Evolutionary conservation across 2,888 invertebrate species (phyloP).

Genomic region (Pycnomerus fuliginosus): DNA sequence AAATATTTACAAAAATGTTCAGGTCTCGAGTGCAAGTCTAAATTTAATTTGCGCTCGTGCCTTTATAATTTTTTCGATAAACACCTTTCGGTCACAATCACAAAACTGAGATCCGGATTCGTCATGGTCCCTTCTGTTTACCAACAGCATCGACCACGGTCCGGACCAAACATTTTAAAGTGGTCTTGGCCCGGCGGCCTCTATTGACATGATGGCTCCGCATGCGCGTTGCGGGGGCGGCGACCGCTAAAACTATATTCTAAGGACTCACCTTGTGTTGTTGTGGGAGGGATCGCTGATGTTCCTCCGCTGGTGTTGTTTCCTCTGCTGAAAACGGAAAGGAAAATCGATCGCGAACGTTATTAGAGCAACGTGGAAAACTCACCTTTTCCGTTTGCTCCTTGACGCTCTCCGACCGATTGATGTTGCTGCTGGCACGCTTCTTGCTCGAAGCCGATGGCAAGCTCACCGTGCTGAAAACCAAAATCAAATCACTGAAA

Average conservation of each 20-base stretch:
- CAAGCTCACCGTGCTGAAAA: conserved; percentile 47
- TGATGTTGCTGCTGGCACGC: conserved; percentile 46
- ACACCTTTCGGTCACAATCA: conserved; percentile 24
- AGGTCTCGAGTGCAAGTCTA: no score
- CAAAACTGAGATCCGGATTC: conserved; percentile 20
- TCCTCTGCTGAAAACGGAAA: conserved; percentile 57
- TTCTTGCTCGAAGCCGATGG: conserved; percentile 47
- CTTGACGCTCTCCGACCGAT: conserved; percentile 53
- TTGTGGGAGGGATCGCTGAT: conserved; percentile 80
- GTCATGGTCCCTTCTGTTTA: conserved; percentile 16
- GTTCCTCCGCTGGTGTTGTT: conserved; percentile 72
- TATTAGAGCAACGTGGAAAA: conserved; percentile 3
- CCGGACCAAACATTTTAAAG: conserved; percentile 16
- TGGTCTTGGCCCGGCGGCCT: conserved; percentile 17
- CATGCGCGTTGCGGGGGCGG: conserved; percentile 22
- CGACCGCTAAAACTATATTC: conserved; percentile 6
- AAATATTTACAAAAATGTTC: no score
- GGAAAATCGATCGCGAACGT: conserved; percentile 2
- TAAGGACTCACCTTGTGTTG: conserved; percentile 62
- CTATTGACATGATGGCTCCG: conserved; percentile 18
- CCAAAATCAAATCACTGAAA: conserved; percentile 16
- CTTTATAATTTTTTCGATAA: no score
- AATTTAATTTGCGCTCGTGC: no score
- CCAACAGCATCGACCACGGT: conserved; percentile 3
- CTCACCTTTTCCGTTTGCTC: conserved; percentile 52